These are phyloP conservation scores for Megathymus violae DNA, from an alignment of 1,140 invertebrate species.

Conservation along the genomic window DNA sequence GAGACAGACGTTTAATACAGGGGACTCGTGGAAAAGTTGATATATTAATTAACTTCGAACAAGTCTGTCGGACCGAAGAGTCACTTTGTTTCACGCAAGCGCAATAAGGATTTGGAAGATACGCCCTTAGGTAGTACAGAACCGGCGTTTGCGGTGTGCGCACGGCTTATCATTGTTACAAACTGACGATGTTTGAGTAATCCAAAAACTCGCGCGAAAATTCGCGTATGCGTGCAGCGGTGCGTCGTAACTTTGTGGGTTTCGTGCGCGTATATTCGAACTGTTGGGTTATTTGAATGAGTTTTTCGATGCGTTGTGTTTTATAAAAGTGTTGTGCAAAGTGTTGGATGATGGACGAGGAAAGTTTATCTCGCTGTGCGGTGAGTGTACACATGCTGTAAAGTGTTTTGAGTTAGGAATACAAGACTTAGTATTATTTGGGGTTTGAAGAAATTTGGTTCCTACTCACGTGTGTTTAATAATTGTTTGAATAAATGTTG, in stretches of 20 bases:
- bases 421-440: not conserved
- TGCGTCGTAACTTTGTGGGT: too few relatives aligned
- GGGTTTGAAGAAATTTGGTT: not conserved
- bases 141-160: conserved; percentile 48
- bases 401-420: not conserved
- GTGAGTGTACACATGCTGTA: conserved; percentile 49
- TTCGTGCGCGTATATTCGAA: not conserved
- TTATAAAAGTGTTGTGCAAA: conserved; percentile 61
- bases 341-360: conserved; percentile 63
- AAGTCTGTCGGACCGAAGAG: conserved; percentile 75
- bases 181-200: conserved; percentile 56
- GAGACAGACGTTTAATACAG: conserved; percentile 69
- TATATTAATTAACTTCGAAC: conserved; percentile 83
- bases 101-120: conserved; percentile 62
- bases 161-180: conserved; percentile 40
- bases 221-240: too few relatives aligned
- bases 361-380: conserved; percentile 63
- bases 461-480: too few relatives aligned
- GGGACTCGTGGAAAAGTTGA: conserved; percentile 75
- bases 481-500: too few relatives aligned
- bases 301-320: conserved; percentile 53
- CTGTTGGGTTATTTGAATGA: conserved; percentile 40
- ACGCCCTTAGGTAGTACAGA: conserved; percentile 74
- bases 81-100: conserved; percentile 75
- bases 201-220: conserved; percentile 47